Percentiles rank a stretch among this genome's conserved stretches.
These are phyloP conservation scores for Echinarachnius parma DNA, from an alignment of 53 echinoderm and acorn worm species.

Conservation along the genomic window DNA sequence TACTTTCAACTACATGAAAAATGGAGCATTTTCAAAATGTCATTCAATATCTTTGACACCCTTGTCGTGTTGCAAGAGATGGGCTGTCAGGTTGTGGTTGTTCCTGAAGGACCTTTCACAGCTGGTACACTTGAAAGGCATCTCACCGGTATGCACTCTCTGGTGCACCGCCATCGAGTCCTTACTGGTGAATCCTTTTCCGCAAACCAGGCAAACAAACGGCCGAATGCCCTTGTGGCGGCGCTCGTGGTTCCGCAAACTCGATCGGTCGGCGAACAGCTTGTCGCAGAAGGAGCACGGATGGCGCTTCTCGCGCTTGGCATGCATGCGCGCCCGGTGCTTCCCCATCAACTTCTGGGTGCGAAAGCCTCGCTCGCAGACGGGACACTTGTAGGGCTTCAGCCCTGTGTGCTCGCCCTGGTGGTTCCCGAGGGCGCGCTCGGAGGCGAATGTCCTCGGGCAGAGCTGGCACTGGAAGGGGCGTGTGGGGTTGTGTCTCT, in stretches of 20 bases:
- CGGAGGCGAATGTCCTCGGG: slow-evolving; percentile 21
- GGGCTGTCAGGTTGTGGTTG: slow-evolving; percentile 40
- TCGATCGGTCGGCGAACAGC: slow-evolving; percentile 37
- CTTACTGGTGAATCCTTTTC: slow-evolving; percentile 29
- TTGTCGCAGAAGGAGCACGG: slow-evolving; percentile 28
- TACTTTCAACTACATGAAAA: no score
- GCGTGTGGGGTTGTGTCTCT: slow-evolving; percentile 19
- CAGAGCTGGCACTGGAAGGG: slow-evolving; percentile 30
- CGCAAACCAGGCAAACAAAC: slow-evolving; percentile 24
- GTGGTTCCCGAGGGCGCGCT: slow-evolving; percentile 20
- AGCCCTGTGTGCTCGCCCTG: slow-evolving; percentile 38
- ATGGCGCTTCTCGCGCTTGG: slow-evolving; percentile 36
- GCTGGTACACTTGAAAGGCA: slow-evolving; percentile 27
- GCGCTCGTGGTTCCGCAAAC: slow-evolving; percentile 29
- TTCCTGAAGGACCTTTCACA: slow-evolving; percentile 22
- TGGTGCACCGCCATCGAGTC: slow-evolving; percentile 30
- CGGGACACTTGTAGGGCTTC: slow-evolving; percentile 30
- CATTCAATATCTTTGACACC: no score
- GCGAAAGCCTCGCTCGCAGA: slow-evolving; percentile 22
- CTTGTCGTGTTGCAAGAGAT: slow-evolving; percentile 14
- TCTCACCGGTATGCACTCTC: slow-evolving; percentile 35
- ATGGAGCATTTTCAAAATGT: no score
- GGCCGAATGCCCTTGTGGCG: slow-evolving; percentile 43
- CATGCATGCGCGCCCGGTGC: slow-evolving; percentile 31
- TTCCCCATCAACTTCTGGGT: slow-evolving; percentile 43